Percentiles rank a stretch among this genome's conserved stretches.
These are phyloP conservation scores for Urophycis tenuis DNA, from an alignment of 2,797 vertebrate species.

Conservation along the genomic window DNA sequence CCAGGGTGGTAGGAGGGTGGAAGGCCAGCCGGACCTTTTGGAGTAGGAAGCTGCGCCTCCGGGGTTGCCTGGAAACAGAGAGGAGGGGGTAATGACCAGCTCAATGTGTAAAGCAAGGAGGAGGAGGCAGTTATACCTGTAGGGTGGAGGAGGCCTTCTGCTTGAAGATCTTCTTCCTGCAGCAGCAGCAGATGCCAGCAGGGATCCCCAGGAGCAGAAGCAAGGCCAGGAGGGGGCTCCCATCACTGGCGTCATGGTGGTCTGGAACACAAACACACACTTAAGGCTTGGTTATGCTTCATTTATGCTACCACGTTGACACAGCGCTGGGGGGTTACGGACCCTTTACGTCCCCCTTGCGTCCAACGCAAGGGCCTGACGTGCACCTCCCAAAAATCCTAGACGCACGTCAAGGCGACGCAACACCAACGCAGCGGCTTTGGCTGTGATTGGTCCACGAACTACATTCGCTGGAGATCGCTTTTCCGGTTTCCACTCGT, in stretches of 20 bases:
- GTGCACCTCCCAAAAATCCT: no score
- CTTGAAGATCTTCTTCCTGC: slow-evolving; percentile 63
- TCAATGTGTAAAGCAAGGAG: not conserved
- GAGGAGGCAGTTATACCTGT: not conserved
- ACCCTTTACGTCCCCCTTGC: no score
- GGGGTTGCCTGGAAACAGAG: slow-evolving; percentile 11
- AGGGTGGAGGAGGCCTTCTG: slow-evolving; percentile 27
- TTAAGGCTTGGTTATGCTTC: no score
- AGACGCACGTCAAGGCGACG: no score
- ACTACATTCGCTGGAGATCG: no score
- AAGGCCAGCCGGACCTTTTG: slow-evolving; percentile 40
- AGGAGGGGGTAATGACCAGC: not conserved
- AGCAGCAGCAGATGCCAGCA: slow-evolving; percentile 63
- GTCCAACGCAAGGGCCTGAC: no score
- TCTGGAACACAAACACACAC: slow-evolving; percentile 39
- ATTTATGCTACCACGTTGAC: no score
- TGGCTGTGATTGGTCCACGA: no score
- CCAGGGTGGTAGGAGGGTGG: slow-evolving; percentile 44
- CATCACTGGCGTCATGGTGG: not conserved
- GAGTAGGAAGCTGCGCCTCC: slow-evolving; percentile 15
- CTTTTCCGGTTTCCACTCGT: no score
- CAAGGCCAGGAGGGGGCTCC: slow-evolving; percentile 53
- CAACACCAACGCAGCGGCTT: no score
- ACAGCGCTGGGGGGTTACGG: no score
- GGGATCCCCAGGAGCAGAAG: slow-evolving; percentile 63